phyloP scores from a whole-genome alignment of 2,113 vertebrate species.

The Indicator indicator region DNA sequence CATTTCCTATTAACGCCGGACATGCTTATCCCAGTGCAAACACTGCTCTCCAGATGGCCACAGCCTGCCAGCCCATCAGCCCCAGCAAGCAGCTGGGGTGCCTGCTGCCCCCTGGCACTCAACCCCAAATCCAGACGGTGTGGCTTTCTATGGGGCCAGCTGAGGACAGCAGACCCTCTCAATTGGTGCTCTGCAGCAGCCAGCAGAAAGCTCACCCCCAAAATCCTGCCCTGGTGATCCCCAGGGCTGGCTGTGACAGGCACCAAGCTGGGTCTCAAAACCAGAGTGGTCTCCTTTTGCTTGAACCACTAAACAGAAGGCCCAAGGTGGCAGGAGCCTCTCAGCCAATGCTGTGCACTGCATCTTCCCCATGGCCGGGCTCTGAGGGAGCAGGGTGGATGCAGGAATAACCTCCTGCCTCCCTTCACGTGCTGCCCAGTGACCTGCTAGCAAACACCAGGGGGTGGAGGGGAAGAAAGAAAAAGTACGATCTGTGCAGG shows the following conservation, averaged over 20 bases:
- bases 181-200: neutral
- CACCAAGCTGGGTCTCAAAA: neutral
- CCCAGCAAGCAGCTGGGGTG: neutral
- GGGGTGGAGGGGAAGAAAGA: conserved; percentile 45
- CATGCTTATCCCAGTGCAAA: conserved; percentile 31
- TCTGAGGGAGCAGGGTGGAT: fast-evolving
- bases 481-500: conserved; percentile 64
- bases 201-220: neutral
- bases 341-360: fast-evolving
- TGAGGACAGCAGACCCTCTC: neutral
- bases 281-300: fast-evolving
- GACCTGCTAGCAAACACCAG: conserved; percentile 5
- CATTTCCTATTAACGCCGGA: conserved; percentile 55
- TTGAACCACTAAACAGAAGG: neutral
- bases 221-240: neutral
- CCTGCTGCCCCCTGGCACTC: neutral
- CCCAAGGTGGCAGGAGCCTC: neutral
- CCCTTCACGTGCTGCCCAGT: neutral
- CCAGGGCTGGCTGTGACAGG: neutral
- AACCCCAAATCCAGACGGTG: neutral
- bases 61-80: neutral
- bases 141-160: fast-evolving
- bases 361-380: fast-evolving
- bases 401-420: neutral
- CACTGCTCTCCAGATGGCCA: neutral